Percentiles rank a stretch among this genome's conserved stretches.
Conservation (phyloP, 2,113 vertebrate genomes). For the Cryptotis parvus region DNA sequence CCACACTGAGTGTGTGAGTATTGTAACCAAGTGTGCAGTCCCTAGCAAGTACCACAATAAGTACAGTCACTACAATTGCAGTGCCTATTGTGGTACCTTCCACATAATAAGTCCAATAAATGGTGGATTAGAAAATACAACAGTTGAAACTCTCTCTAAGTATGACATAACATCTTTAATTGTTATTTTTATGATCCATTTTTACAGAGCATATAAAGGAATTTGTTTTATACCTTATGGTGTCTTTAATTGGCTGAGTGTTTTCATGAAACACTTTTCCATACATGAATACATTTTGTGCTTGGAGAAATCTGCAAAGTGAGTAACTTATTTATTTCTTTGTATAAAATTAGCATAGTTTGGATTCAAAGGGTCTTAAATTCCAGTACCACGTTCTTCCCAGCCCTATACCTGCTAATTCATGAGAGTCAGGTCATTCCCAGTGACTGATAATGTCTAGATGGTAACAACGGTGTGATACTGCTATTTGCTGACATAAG, state of each 20-base stretch:
- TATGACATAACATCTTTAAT: neutral
- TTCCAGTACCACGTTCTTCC: neutral
- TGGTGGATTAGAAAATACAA: neutral
- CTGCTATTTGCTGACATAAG: constrained; percentile 7
- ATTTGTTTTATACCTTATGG: constrained; percentile 17
- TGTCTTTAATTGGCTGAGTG: neutral
- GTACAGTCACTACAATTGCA: no score
- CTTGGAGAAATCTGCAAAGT: constrained; percentile 4
- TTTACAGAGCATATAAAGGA: neutral
- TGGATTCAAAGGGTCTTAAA: no score
- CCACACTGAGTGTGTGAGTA: no score
- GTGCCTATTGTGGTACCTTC: neutral
- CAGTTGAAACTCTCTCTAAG: constrained; percentile 36
- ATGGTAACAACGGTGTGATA: neutral
- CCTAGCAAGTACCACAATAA: no score
- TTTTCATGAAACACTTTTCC: constrained; percentile 4
- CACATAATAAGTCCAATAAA: neutral
- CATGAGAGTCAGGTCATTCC: neutral
- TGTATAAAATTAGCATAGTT: no score
- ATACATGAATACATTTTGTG: neutral
- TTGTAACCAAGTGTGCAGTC: no score
- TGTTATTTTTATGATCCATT: neutral
- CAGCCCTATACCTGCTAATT: neutral
- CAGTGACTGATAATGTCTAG: neutral
- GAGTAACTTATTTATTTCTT: neutral